Evolutionary conservation across 2,113 vertebrate species (phyloP).

Genomic region (Cottus gobio): DNA sequence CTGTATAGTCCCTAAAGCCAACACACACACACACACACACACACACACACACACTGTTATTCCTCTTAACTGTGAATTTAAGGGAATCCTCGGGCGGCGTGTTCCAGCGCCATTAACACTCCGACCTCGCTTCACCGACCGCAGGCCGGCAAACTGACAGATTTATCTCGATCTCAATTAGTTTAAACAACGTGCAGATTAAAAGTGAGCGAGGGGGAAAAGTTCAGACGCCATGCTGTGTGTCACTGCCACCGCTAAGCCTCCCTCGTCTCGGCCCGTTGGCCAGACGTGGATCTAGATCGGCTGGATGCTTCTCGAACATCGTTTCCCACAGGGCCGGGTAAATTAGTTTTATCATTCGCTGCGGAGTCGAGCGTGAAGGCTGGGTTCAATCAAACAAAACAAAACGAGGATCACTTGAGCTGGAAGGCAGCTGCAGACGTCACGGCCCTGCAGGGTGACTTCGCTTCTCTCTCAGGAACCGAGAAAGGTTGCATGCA

Average conservation of each 20-base stretch:
- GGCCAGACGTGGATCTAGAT: slow-evolving; percentile 59
- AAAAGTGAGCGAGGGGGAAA: slow-evolving; percentile 49
- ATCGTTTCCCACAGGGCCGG: slow-evolving; percentile 57
- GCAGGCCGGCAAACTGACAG: slow-evolving; percentile 47
- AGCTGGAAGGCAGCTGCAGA: slow-evolving; percentile 45
- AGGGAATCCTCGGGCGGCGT: slow-evolving; percentile 56
- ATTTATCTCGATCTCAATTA: slow-evolving; percentile 61
- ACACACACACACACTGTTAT: slow-evolving; percentile 47
- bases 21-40: slow-evolving; percentile 51
- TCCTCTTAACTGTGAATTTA: slow-evolving; percentile 49
- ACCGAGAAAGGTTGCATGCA: background rate
- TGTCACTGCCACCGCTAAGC: slow-evolving; percentile 28
- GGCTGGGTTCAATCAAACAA: slow-evolving; percentile 70
- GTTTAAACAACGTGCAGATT: slow-evolving; percentile 54
- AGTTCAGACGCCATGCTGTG: slow-evolving; percentile 47
- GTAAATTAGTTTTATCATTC: slow-evolving; percentile 60
- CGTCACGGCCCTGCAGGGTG: slow-evolving; percentile 38
- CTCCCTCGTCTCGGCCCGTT: slow-evolving; percentile 28
- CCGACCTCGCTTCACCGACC: slow-evolving; percentile 29
- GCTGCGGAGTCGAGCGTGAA: slow-evolving; percentile 54
- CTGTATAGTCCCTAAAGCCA: slow-evolving; percentile 61
- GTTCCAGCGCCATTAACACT: slow-evolving; percentile 49
- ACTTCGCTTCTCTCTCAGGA: slow-evolving; percentile 25
- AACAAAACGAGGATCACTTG: slow-evolving; percentile 42
- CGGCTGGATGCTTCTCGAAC: slow-evolving; percentile 62